Percentiles rank a stretch among this genome's conserved stretches.
Conservation (phyloP, 2,797 vertebrate genomes). For the Malacoctenus gilli region DNA sequence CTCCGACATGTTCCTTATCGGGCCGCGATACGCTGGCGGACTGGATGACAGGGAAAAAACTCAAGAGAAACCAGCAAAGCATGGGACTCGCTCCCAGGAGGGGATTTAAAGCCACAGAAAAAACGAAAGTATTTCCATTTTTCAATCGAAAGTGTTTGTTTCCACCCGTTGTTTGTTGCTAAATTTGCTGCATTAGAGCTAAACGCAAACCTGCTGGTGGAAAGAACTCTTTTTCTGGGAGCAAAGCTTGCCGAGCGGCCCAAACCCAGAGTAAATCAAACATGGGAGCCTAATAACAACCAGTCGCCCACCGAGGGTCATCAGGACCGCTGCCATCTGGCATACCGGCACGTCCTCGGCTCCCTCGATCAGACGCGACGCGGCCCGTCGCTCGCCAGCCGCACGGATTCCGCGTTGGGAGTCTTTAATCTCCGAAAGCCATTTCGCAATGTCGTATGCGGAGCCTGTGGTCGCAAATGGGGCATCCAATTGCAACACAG, state of each 20-base stretch:
- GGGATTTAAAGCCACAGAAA: constrained; percentile 9
- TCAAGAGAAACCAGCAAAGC: constrained; percentile 23
- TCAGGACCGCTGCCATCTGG: constrained; percentile 45
- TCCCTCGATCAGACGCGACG: constrained; percentile 45
- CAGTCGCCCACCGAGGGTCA: constrained; percentile 55
- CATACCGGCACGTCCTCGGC: constrained; percentile 46
- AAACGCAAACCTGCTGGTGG: constrained; percentile 30
- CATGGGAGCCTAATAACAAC: constrained; percentile 55
- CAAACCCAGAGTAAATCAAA: constrained; percentile 47
- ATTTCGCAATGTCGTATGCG: constrained; percentile 33
- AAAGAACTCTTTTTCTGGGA: constrained; percentile 3
- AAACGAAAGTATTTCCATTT: constrained; percentile 29
- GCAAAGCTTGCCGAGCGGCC: constrained; percentile 14
- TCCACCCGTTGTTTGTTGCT: constrained; percentile 49
- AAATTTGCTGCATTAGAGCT: constrained; percentile 20
- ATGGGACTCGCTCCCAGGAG: constrained; percentile 9
- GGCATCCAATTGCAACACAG: constrained; percentile 29
- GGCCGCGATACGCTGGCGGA: too few relatives aligned
- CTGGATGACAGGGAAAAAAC: constrained; percentile 21
- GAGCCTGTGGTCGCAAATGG: constrained; percentile 52
- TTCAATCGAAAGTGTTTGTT: constrained; percentile 30
- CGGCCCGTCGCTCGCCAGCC: constrained; percentile 21
- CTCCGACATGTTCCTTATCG: constrained; percentile 40
- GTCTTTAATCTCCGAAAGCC: constrained; percentile 18
- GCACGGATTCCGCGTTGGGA: constrained; percentile 23